Conservation (phyloP, 2,888 invertebrate genomes). For the Dendrolimus pini region DNA sequence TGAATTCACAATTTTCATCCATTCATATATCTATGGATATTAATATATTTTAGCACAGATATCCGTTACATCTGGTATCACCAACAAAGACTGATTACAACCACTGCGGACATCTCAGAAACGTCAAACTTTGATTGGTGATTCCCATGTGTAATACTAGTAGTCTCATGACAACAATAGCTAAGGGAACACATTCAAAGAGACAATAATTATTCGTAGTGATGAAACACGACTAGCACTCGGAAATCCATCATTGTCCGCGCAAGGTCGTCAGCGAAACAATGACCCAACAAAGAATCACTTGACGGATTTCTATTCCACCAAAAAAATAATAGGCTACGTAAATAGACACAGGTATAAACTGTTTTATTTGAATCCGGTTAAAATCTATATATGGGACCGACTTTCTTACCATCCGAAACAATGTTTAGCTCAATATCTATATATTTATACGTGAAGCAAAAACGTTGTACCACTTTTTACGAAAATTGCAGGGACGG, state of each 20-base stretch:
- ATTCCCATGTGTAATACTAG: conserved; percentile 75
- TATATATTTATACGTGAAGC: too few relatives aligned
- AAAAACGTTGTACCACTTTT: too few relatives aligned
- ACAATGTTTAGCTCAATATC: too few relatives aligned
- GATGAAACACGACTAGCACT: conserved; percentile 21
- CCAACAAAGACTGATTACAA: conserved; percentile 54
- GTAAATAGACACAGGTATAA: too few relatives aligned
- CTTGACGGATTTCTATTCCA: conserved; percentile 18
- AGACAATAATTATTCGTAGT: conserved; percentile 30
- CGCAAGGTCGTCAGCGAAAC: conserved; percentile 42
- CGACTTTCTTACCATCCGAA: too few relatives aligned
- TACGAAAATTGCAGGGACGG: too few relatives aligned
- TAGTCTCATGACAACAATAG: conserved; percentile 48
- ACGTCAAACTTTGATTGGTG: conserved; percentile 71
- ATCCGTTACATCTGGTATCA: conserved; percentile 18
- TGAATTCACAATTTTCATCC: too few relatives aligned
- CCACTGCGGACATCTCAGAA: conserved; percentile 52
- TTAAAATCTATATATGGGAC: background rate
- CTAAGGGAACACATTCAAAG: conserved; percentile 35
- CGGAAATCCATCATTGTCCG: conserved; percentile 57
- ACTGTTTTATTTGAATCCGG: background rate
- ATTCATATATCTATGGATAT: too few relatives aligned
- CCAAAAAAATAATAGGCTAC: conserved; percentile 11
- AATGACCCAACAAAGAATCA: conserved; percentile 42
- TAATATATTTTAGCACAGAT: conserved; percentile 9